Evolutionary conservation across 2,888 invertebrate genomes (phyloP).

Genomic region (Odontocolon sp.): DNA sequence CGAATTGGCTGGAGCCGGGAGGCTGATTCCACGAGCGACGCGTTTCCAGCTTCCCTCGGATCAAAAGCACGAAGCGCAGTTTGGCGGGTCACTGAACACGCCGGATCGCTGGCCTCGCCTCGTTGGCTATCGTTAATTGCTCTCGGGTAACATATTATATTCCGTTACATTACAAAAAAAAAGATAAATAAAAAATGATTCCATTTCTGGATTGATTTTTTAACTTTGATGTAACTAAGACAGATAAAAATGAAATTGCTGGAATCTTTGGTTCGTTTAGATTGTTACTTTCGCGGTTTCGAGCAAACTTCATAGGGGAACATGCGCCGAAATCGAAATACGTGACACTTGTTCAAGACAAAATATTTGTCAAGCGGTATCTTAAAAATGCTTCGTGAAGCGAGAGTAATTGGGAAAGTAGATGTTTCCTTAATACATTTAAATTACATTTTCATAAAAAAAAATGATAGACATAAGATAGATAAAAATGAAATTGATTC

Average conservation of each 20-base stretch:
- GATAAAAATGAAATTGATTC: constrained; percentile 5
- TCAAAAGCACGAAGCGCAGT: constrained; percentile 34
- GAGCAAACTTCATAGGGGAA: background rate
- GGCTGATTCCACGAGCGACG: constrained; percentile 41
- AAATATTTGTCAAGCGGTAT: background rate
- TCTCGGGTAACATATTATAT: constrained; percentile 53
- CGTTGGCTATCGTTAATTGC: constrained; percentile 58
- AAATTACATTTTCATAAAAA: no score
- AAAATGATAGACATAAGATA: no score
- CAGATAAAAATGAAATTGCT: background rate
- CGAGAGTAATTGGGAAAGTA: background rate
- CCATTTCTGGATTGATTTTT: constrained; percentile 25
- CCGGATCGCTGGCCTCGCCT: constrained; percentile 54
- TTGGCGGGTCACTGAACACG: constrained; percentile 58
- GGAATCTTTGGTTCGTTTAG: background rate
- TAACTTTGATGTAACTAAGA: background rate
- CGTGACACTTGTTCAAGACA: background rate
- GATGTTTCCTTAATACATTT: no score
- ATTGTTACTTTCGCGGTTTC: background rate
- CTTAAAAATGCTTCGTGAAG: no score
- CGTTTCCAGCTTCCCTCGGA: constrained; percentile 21
- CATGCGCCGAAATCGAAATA: no score
- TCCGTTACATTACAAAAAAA: no score
- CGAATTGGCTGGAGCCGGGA: constrained; percentile 47
- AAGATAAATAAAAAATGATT: no score